Evolutionary conservation across 2,888 invertebrate genomes (phyloP), one percentile per base, ranked within the genome.

Genomic region (Euclidia mi): DNA sequence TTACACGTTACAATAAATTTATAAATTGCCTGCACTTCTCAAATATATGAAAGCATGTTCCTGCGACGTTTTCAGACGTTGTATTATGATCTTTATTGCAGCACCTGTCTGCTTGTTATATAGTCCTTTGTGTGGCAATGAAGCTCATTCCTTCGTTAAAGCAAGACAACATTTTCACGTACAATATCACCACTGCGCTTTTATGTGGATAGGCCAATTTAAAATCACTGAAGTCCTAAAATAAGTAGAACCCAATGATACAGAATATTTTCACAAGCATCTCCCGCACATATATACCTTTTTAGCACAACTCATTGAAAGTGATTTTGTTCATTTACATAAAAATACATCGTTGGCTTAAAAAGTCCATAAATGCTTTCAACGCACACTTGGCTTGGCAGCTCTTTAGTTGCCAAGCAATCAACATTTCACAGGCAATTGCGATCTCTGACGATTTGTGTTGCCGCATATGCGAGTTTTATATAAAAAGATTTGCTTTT

Each of bases 321-420:
- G 6, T 15, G 37, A 37, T 38, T 50, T 40, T 35, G 18, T 41
- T 50, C 12, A 0, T 4, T n/a, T 45, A 45, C 45, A 45, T 45
- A 45, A 45, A 11, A 46, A 28, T 29, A 31, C 28, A 42, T 17
- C 12, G 0, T 17, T 12, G n/a, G 1, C 12, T 18, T n/a, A 49
- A 48, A 38, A 43, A 37, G 25, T 45, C 17, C 18, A 34, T 50
- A 48, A 38, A 48, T 10, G 38, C 7, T 58, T 45, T 6, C 0
- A 14, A 4, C 17, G 12, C 12, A 37, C 29, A 40, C 35, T 34
- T 15, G 31, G 12, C 15, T 28, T 51, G 34, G 7, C 34, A 17
- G 35, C 29, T 10, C 25, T 46, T 35, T n/a, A 48, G 34, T 49
- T 35, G 29, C 25, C 14, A 34, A 14, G 34, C 14, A 34, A 34